phyloP scores from a whole-genome alignment of 2,797 vertebrate genomes.

The Peromyscus nudipes region DNA sequence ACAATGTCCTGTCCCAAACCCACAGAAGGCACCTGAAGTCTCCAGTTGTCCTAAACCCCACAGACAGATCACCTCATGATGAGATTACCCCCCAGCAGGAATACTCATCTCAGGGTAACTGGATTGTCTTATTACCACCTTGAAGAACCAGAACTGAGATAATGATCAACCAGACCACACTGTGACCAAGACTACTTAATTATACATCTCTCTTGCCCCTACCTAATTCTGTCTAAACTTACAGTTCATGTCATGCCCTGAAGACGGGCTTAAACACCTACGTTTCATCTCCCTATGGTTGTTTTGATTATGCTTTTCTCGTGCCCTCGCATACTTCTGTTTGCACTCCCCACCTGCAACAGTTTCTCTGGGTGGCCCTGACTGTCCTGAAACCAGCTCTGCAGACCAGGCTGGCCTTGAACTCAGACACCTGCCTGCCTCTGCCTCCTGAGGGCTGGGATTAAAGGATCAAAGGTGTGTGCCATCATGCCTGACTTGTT shows the following conservation, averaged over 20 bases:
- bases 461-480: not conserved
- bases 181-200: not conserved
- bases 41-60: not conserved
- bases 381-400: not conserved
- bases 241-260: not conserved
- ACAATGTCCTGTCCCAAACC: not conserved
- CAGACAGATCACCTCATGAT: not conserved
- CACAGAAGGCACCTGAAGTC: not conserved
- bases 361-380: not conserved
- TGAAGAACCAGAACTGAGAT: not conserved
- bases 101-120: not conserved
- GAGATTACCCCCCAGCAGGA: not conserved
- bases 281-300: not conserved
- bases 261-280: not conserved
- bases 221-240: not conserved
- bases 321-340: not conserved
- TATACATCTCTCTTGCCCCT: not conserved
- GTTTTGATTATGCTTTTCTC: not conserved
- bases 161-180: not conserved
- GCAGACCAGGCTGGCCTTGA: not conserved
- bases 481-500: not conserved
- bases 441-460: not conserved
- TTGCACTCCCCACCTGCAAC: not conserved
- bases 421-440: not conserved
- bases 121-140: not conserved